Percentiles rank a stretch among this genome's conserved stretches.
These are phyloP conservation scores for Dromius quadrimaculatus DNA, from an alignment of 2,888 invertebrate species.

Conservation along the genomic window DNA sequence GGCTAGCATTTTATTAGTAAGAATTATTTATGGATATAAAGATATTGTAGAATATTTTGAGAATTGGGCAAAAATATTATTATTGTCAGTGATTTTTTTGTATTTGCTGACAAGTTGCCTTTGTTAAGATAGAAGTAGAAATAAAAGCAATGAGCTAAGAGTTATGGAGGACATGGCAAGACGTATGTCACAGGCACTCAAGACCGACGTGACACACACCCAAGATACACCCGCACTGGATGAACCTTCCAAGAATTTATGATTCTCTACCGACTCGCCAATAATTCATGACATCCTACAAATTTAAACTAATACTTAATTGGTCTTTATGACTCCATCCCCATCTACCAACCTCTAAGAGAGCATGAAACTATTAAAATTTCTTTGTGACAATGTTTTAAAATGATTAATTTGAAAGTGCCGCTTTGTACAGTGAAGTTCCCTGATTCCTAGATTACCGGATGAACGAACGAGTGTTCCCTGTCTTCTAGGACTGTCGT, in stretches of 20 bases:
- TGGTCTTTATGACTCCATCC: no score
- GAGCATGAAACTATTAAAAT: background rate
- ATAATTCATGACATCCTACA: slow-evolving; percentile 58
- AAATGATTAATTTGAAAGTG: slow-evolving; percentile 33
- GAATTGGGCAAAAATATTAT: no score
- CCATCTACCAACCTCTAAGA: no score
- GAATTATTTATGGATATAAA: no score
- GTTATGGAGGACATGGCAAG: slow-evolving; percentile 59
- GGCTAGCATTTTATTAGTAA: no score
- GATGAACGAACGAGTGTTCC: slow-evolving; percentile 14
- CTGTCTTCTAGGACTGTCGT: slow-evolving; percentile 17
- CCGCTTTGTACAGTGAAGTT: background rate
- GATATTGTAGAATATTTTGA: no score
- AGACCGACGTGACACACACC: slow-evolving; percentile 40
- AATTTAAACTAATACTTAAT: no score
- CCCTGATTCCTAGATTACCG: slow-evolving; percentile 14
- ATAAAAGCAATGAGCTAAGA: slow-evolving; percentile 12
- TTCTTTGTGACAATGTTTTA: background rate
- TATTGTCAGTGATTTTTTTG: no score
- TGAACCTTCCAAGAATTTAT: slow-evolving; percentile 60
- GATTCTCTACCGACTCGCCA: slow-evolving; percentile 60
- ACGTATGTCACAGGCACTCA: slow-evolving; percentile 60
- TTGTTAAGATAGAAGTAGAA: background rate
- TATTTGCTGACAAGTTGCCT: background rate
- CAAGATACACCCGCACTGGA: slow-evolving; percentile 59